Percentiles rank a stretch among this genome's conserved stretches.
Conservation (phyloP, 1,140 invertebrate genomes). For the Eriosoma lanigerum region DNA sequence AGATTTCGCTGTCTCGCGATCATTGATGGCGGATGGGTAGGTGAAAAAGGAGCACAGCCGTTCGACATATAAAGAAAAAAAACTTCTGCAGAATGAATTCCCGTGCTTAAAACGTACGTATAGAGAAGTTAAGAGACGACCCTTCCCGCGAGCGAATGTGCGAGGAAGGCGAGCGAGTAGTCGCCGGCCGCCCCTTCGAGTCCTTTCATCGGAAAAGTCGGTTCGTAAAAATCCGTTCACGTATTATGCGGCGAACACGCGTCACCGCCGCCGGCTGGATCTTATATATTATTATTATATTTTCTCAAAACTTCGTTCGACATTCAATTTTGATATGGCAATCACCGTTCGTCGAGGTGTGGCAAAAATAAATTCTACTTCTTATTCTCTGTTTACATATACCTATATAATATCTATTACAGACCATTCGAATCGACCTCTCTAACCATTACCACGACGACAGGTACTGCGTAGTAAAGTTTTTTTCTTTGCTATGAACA, state of each 20-base stretch:
- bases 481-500: too few species aligned
- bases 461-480: not conserved
- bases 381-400: not conserved
- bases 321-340: constrained; percentile 18
- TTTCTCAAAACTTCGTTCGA: constrained; percentile 30
- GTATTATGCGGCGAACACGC: constrained; percentile 3
- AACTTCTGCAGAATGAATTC: not conserved
- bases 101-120: not conserved
- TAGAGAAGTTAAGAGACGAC: not conserved
- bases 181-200: too few species aligned
- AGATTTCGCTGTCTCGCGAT: too few species aligned
- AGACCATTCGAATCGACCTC: not conserved
- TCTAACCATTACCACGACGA: too few species aligned
- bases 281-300: constrained; percentile 17
- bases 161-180: too few species aligned
- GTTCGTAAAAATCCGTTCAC: constrained; percentile 7
- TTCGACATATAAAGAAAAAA: not conserved
- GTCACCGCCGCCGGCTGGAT: not conserved
- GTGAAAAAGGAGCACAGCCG: not conserved
- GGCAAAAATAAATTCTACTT: not conserved
- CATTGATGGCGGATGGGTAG: too few species aligned
- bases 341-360: not conserved
- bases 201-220: not conserved
- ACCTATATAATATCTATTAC: not conserved
- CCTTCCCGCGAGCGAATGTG: too few species aligned